Evolutionary conservation across 2,888 invertebrate genomes (phyloP), one percentile per base, ranked within the genome.

Genomic region (Megamerina dolium): DNA sequence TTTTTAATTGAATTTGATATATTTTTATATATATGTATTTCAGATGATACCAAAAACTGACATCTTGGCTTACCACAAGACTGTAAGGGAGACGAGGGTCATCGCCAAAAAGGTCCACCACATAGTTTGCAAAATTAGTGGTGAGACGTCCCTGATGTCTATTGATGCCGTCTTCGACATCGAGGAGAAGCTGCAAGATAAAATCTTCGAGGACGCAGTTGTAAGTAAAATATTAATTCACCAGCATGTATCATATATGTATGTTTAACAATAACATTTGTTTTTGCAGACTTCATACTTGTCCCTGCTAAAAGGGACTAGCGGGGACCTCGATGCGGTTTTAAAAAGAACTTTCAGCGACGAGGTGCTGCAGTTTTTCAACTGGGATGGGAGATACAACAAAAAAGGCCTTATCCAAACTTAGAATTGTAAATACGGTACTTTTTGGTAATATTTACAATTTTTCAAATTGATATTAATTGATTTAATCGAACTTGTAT

Each of bases 31-130:
- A 4, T 32, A 32, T 32, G 16, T 32, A 5, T 32, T 32, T 32
- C 16, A 32, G 32, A 32, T 32, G 32, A 13, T 32, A 10, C 32
- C n/a, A 32, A 32, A 32, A 32, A n/a, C 16, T 5, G 32, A 32
- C 10, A 9, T 32, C 4, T 32, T 32, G 14, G 32, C 14, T n/a
- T 17, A 32, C 32, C 32, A 32, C 13, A 32, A 32, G 16, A 10
- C 14, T 14, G 4, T 32, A n/a, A n/a, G 32, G 14, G 32, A 32
- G 16, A n/a, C 32, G 14, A 32, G 17, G 13, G 32, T 32, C 16
- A 9, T 32, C 4, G 16, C 14, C 14, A 32, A 32, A 13, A 13
- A 32, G 16, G 32, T 13, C 16, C 32, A 32, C 16, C 32, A 32
- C 9, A 32, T 32, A 14, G 14, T 32, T 9, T 14, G 32, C 14